Percentiles rank a stretch among this genome's conserved stretches.
phyloP scores from a whole-genome alignment of 2,113 vertebrate species.

The Fregata magnificens region DNA sequence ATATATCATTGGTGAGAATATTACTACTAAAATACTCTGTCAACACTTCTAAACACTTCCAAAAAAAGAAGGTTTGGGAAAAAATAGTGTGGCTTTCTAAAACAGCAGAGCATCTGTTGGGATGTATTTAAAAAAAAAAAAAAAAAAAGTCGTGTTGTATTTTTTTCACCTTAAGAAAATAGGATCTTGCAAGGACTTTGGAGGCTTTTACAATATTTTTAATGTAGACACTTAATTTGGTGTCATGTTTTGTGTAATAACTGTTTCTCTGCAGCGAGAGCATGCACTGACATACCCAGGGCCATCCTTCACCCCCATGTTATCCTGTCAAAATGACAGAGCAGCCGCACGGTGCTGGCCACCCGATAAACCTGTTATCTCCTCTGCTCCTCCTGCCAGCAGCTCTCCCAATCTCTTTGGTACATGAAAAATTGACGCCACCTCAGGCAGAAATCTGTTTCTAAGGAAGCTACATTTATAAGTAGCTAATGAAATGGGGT shows the following conservation, averaged over 20 bases:
- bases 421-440: conserved; percentile 73
- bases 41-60: not conserved
- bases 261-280: not conserved
- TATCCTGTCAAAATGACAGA: conserved; percentile 64
- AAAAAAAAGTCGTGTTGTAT: not conserved
- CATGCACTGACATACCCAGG: not conserved
- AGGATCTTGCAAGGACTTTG: not conserved
- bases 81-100: not conserved
- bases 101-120: not conserved
- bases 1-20: not conserved
- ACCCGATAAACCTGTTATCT: conserved; percentile 75
- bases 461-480: conserved; percentile 69
- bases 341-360: conserved; percentile 28
- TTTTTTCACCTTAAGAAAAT: not conserved
- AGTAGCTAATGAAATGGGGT: conserved; percentile 59
- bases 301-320: conserved; percentile 56
- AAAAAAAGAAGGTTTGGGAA: not conserved
- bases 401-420: conserved; percentile 59
- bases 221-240: not conserved
- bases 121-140: not conserved
- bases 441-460: conserved; percentile 75
- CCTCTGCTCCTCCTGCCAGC: conserved; percentile 60
- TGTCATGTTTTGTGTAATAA: not conserved
- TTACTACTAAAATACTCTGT: not conserved
- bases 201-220: not conserved